Base-by-base conservation (phyloP, 2,888 invertebrate species). In the Zaprionus lineosus region DNA sequence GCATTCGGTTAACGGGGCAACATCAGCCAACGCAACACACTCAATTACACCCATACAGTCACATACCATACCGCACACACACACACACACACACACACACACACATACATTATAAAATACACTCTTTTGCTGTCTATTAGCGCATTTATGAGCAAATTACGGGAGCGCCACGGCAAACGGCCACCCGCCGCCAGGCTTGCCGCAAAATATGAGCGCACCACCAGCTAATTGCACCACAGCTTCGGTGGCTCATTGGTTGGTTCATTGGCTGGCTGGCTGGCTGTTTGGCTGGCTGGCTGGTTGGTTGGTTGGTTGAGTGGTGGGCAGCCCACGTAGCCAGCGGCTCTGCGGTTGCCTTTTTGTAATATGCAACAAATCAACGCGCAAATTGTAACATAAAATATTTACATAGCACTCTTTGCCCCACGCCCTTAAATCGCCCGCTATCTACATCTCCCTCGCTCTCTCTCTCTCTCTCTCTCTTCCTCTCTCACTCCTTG, bases 331-430 rank as follows among this genome's bases (percentile, higher is more conserved):
- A 24, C 24, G 24, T 24, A 8, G 24, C 24, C 24, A 12, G 29
- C 29, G 9, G 29, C 29, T 11, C 15, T 12, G 34, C 34, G 3
- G 34, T 12, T 34, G 15, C 14, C 12, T 16, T 34, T 46, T 47
- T 81, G 65, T 63, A 84, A 84, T 84, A 84, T 82, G 78, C 78
- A 84, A 68, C 78, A 79, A 79, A 79, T 79, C 78, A 84, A 58
- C 72, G 83, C 73, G 60, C 72, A 84, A 79, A 84, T 78, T 79
- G 78, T 82, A 74, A 65, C 78, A 78, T 72, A 84, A 78, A 84
- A 84, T 78, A 78, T 84, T 78, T 78, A 74, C 73, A 77, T 61
- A 59, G 68, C 50, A 46, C 59, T 31, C 48, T 12, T 28, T 29
- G 29, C 4, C 9, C 28, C 26, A 2, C 9, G n/a, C n/a, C n/a